Conservation (phyloP, 2,888 invertebrate species). For the Apeira syringaria region DNA sequence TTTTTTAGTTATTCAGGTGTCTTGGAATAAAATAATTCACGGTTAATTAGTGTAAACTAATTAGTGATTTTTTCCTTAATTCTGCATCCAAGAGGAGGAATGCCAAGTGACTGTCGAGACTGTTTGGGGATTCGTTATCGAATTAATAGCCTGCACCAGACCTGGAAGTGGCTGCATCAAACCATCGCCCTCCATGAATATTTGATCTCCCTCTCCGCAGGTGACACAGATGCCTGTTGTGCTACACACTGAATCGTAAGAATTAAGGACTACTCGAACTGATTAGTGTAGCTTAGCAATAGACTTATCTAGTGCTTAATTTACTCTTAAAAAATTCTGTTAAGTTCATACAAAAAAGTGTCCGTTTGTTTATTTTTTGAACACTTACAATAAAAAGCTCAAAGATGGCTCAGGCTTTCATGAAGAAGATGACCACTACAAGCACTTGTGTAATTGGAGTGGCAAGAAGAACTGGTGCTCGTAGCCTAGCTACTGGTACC, state of each 20-base stretch:
- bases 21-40: constrained; percentile 25
- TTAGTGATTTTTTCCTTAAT: constrained; percentile 70
- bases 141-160: constrained; percentile 94
- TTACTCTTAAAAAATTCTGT: constrained; percentile 57
- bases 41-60: constrained; percentile 50
- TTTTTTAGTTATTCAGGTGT: constrained; percentile 27
- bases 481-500: constrained; percentile 54
- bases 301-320: constrained; percentile 42
- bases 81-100: constrained; percentile 82
- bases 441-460: constrained; percentile 67
- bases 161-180: constrained; percentile 97
- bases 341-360: constrained; percentile 79
- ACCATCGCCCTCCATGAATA: constrained; percentile 95
- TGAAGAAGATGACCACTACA: constrained; percentile 67
- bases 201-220: constrained; percentile 90
- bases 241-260: constrained; percentile 54
- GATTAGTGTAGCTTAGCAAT: constrained; percentile 34
- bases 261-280: constrained; percentile 44
- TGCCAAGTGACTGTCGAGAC: constrained; percentile 89
- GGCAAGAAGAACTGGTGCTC: constrained; percentile 62
- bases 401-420: constrained; percentile 76
- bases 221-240: constrained; percentile 85
- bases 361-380: constrained; percentile 53
- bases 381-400: constrained; percentile 33
- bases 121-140: constrained; percentile 95